Evolutionary conservation across 1,140 invertebrate species (phyloP).

Genomic region (Brachionus manjavacas): DNA sequence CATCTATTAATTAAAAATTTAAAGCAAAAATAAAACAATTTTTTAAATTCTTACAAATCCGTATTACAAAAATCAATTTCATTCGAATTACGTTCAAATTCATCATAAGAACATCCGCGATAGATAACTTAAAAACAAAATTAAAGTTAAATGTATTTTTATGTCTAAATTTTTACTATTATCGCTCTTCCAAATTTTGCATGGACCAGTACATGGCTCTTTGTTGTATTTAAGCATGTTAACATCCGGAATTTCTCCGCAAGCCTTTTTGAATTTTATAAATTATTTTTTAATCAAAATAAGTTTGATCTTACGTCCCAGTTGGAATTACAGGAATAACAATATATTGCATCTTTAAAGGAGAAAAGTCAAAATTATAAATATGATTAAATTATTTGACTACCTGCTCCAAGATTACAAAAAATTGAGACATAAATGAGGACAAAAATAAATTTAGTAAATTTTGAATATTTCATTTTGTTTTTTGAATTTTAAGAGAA

Average conservation of each 20-base stretch:
- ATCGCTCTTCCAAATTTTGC: not conserved
- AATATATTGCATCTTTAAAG: not conserved
- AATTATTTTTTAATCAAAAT: not conserved
- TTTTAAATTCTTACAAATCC: not conserved
- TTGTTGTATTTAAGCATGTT: not conserved
- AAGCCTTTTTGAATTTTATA: not conserved
- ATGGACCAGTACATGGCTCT: not conserved
- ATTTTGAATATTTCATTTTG: not conserved
- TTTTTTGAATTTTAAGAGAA: not conserved
- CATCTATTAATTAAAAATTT: not conserved
- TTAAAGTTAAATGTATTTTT: not conserved
- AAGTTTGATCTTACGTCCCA: not conserved
- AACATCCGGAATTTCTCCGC: not conserved
- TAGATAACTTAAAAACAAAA: not conserved
- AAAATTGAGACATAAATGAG: not conserved
- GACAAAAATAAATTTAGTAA: not conserved
- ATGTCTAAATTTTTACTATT: not conserved
- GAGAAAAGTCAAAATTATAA: not conserved
- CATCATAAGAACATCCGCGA: not conserved
- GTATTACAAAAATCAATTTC: not conserved
- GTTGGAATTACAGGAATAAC: constrained; percentile 3
- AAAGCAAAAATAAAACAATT: not conserved
- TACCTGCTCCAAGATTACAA: not conserved
- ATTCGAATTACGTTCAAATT: not conserved
- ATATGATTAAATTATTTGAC: not conserved